A percentile compares a stretch with the other conserved stretches of the same genome.
Conservation (phyloP, 2,113 vertebrate species). For the Albula glossodonta region DNA sequence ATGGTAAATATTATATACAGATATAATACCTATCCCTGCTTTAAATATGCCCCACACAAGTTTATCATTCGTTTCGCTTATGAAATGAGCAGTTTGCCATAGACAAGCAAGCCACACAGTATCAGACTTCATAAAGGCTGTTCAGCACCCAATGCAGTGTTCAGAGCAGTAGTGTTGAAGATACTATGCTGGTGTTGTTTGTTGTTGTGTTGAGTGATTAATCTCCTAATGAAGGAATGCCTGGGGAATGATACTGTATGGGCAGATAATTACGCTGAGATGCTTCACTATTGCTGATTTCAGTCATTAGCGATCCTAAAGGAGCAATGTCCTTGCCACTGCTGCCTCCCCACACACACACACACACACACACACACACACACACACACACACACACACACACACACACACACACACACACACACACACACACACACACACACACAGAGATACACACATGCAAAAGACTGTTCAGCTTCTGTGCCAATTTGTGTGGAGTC, state of each 20-base stretch:
- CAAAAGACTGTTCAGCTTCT: no score
- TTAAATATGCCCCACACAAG: not conserved
- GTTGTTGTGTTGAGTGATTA: not conserved
- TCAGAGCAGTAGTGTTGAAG: no score
- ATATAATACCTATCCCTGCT: not conserved
- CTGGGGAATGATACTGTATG: slow-evolving; percentile 28
- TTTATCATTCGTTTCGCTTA: not conserved
- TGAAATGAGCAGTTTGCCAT: no score
- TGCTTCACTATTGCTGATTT: slow-evolving; percentile 39
- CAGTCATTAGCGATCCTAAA: slow-evolving; percentile 39
- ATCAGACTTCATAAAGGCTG: not conserved
- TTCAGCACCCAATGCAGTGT: not conserved
- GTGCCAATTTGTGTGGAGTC: no score
- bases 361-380: not conserved
- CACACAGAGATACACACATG: not conserved
- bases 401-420: slow-evolving; percentile 6
- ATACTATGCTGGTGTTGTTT: no score
- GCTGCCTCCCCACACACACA: no score
- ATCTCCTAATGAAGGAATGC: slow-evolving; percentile 19
- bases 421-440: not conserved
- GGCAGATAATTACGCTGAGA: slow-evolving; percentile 37
- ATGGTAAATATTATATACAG: not conserved
- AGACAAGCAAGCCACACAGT: no score
- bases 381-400: slow-evolving; percentile 5
- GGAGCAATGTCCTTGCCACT: not conserved